These are phyloP conservation scores for Pollachius pollachius DNA, from an alignment of 2,113 vertebrate species.

Conservation along the genomic window DNA sequence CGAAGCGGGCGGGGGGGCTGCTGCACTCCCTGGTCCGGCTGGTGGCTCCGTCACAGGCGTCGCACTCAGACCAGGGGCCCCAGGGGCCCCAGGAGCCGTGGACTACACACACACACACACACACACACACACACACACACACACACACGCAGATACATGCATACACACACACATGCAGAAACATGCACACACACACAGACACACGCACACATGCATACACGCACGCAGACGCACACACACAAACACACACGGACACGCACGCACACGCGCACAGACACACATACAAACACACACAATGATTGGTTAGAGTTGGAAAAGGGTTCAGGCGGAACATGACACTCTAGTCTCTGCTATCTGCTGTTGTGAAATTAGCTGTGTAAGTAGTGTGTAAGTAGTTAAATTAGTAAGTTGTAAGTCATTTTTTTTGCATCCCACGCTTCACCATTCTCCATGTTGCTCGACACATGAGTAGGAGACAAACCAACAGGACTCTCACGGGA, in stretches of 20 bases:
- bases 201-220: slow-evolving; percentile 18
- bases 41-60: slow-evolving; percentile 70
- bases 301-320: too few relatives aligned
- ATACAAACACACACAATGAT: not conserved
- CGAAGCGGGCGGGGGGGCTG: slow-evolving; percentile 76
- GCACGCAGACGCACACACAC: slow-evolving; percentile 33
- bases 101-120: slow-evolving; percentile 64
- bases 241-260: slow-evolving; percentile 32
- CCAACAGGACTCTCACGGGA: too few relatives aligned
- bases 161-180: slow-evolving; percentile 30
- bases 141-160: slow-evolving; percentile 59
- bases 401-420: too few relatives aligned
- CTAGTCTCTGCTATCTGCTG: too few relatives aligned
- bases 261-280: slow-evolving; percentile 51
- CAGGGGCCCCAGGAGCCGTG: slow-evolving; percentile 81
- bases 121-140: slow-evolving; percentile 35
- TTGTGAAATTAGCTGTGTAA: too few relatives aligned
- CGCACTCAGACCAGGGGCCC: slow-evolving; percentile 79
- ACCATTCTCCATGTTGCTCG: too few relatives aligned
- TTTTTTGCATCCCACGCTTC: too few relatives aligned
- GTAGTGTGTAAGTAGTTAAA: too few relatives aligned
- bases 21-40: slow-evolving; percentile 70
- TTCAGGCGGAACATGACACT: too few relatives aligned
- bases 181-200: slow-evolving; percentile 53
- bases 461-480: too few relatives aligned